Conservation (phyloP, 2,888 invertebrate genomes). For the Lasioglossum figueresi region DNA sequence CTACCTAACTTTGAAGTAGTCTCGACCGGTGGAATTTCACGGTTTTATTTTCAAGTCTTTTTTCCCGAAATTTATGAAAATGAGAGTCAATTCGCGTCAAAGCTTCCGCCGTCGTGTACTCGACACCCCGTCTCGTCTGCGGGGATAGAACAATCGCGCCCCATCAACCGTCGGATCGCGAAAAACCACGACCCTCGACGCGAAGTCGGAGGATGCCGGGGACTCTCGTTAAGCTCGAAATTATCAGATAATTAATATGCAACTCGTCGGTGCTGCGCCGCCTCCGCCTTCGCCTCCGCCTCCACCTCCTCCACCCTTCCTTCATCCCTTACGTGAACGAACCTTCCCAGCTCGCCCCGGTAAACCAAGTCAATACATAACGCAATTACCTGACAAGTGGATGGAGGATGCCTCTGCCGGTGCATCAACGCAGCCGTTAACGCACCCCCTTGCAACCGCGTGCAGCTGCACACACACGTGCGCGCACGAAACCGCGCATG, state of each 20-base stretch:
- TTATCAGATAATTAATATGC: constrained; percentile 80
- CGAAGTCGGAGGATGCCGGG: constrained; percentile 6
- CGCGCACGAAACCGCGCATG: not conserved
- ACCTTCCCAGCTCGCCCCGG: constrained; percentile 41
- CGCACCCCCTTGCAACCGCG: constrained; percentile 55
- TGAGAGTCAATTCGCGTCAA: not conserved
- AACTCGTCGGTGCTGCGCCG: constrained; percentile 51
- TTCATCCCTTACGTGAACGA: constrained; percentile 47
- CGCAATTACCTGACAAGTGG: constrained; percentile 79
- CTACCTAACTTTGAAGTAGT: not conserved
- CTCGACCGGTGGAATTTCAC: not conserved
- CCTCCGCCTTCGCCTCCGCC: not conserved
- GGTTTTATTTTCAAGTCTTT: not conserved
- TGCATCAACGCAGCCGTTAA: constrained; percentile 74
- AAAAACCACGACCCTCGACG: constrained; percentile 30
- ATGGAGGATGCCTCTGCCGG: constrained; percentile 68
- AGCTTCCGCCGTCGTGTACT: not conserved
- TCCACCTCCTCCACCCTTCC: not conserved
- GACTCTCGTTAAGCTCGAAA: constrained; percentile 74
- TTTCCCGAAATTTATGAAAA: not conserved
- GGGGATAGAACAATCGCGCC: constrained; percentile 30
- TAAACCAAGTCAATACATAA: constrained; percentile 81
- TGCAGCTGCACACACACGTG: constrained; percentile 39
- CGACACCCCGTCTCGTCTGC: not conserved
- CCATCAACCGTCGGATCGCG: constrained; percentile 12